Conservation (phyloP, 2,888 invertebrate species). For the Drepana falcataria region DNA sequence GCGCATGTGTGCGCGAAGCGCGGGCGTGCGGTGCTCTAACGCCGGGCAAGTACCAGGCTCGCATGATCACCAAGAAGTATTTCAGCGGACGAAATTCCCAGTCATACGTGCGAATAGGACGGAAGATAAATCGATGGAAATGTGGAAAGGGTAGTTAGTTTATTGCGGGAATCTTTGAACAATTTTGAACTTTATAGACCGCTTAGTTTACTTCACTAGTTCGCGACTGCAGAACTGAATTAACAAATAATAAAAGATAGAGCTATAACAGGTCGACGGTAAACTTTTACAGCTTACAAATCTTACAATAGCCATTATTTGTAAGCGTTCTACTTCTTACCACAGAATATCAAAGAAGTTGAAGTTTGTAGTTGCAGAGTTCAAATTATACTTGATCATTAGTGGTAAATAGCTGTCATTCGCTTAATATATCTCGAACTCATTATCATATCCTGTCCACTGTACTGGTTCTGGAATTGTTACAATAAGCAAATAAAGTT, state of each 20-base stretch:
- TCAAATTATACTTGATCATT: too few relatives aligned
- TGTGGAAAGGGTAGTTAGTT: constrained; percentile 6
- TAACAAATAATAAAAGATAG: too few relatives aligned
- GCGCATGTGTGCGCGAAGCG: constrained; percentile 72
- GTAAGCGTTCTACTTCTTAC: too few relatives aligned
- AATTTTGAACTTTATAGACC: neutral
- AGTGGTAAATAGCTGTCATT: neutral
- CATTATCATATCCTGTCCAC: constrained; percentile 1
- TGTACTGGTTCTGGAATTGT: neutral
- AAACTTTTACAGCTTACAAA: too few relatives aligned
- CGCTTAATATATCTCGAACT: neutral
- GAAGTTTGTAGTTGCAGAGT: too few relatives aligned
- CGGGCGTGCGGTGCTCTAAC: constrained; percentile 69
- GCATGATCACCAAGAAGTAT: constrained; percentile 18
- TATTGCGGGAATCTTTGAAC: neutral
- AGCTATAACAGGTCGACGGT: too few relatives aligned
- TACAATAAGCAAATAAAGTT: too few relatives aligned
- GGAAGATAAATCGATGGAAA: constrained; percentile 17
- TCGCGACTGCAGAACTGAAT: too few relatives aligned
- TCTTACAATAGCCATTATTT: too few relatives aligned
- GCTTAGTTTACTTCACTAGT: too few relatives aligned
- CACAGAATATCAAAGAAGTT: too few relatives aligned
- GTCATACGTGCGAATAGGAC: constrained; percentile 26
- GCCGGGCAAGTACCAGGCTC: constrained; percentile 70
- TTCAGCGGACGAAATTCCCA: constrained; percentile 23